These are phyloP conservation scores for Acanthiza pusilla DNA, from an alignment of 2,797 vertebrate genomes.

Conservation along the genomic window DNA sequence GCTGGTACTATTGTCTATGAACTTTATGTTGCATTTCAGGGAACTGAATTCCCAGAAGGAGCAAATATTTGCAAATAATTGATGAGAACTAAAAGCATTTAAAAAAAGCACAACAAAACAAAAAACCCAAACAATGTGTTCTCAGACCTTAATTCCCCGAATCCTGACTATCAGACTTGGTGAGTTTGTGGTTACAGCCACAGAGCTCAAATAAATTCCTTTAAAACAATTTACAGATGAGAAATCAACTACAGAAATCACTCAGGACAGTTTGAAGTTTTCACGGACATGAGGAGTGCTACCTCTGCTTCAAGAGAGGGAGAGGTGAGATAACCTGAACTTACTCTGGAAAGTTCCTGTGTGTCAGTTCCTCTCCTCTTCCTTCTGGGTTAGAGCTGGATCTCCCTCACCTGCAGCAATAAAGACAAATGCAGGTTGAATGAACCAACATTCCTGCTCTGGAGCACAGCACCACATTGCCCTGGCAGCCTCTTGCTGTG, in stretches of 20 bases:
- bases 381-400: background rate
- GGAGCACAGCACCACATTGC: background rate
- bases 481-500: background rate
- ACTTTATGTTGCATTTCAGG: background rate
- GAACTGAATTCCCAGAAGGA: background rate
- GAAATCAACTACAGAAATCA: background rate
- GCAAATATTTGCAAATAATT: background rate
- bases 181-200: background rate
- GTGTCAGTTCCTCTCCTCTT: background rate
- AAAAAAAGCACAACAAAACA: background rate
- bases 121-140: background rate
- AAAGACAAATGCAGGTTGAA: background rate
- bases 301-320: background rate
- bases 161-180: background rate
- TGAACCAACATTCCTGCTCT: background rate
- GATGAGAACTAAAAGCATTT: background rate
- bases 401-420: background rate
- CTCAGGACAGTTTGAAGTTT: background rate
- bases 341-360: background rate
- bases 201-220: background rate
- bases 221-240: background rate
- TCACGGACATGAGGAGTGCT: fast-evolving
- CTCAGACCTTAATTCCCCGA: background rate
- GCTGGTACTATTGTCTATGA: background rate
- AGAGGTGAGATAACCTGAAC: background rate